phyloP scores from a whole-genome alignment of 2,797 vertebrate species.

The Melanotaenia maccullochi region DNA sequence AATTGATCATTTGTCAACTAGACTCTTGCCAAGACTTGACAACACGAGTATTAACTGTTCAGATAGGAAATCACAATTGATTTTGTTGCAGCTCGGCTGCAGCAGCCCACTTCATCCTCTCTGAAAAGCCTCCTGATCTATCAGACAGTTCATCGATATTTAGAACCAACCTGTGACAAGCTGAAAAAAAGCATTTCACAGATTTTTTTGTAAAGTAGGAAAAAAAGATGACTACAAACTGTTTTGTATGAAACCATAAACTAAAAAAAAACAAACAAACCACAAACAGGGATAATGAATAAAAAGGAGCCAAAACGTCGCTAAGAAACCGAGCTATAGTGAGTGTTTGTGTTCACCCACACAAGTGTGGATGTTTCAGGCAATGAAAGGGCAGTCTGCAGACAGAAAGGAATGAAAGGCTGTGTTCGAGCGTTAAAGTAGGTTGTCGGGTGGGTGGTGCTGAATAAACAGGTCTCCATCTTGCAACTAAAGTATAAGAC shows the following conservation, averaged over 20 bases:
- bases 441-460: conserved; percentile 49
- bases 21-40: conserved; percentile 5
- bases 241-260: conserved; percentile 12
- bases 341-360: conserved; percentile 16
- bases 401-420: conserved; percentile 30
- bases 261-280: conserved; percentile 4
- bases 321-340: conserved; percentile 15
- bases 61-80: conserved; percentile 51
- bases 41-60: conserved; percentile 22
- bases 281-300: conserved; percentile 29
- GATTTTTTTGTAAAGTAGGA: conserved; percentile 5
- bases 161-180: conserved; percentile 25
- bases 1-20: conserved; percentile 9
- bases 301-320: conserved; percentile 30
- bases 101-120: conserved; percentile 30
- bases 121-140: conserved; percentile 15
- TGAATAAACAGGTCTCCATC: conserved; percentile 51
- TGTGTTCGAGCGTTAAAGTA: conserved; percentile 31
- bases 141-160: conserved; percentile 43
- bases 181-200: conserved; percentile 7
- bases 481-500: conserved; percentile 36
- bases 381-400: conserved; percentile 50
- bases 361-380: conserved; percentile 24
- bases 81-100: conserved; percentile 11
- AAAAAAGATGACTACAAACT: conserved; percentile 15